A percentile compares a stretch with the other conserved stretches of the same genome.
Conservation (phyloP, 2,888 invertebrate species). For the Chydorus sphaericus region DNA sequence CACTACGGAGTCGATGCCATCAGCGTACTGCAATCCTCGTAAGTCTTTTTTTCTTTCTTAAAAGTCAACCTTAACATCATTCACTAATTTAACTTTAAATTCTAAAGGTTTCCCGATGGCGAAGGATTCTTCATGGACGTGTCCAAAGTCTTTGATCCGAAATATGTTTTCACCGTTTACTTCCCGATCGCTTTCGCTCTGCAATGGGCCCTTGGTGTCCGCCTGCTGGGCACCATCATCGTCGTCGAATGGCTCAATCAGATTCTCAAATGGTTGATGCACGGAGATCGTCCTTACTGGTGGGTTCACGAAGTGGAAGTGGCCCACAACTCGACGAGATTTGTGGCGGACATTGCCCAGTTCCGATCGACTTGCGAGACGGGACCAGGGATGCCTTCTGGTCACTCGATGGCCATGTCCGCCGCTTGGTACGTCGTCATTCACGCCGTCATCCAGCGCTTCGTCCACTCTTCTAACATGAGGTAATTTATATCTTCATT, state of each 20-base stretch:
- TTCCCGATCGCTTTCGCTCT: constrained; percentile 40
- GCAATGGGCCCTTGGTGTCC: constrained; percentile 40
- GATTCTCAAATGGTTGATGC: constrained; percentile 46
- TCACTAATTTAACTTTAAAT: constrained; percentile 18
- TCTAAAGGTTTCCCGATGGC: constrained; percentile 31
- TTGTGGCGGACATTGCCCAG: constrained; percentile 33
- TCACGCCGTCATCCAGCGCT: constrained; percentile 16
- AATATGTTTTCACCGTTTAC: constrained; percentile 37
- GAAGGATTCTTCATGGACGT: constrained; percentile 32
- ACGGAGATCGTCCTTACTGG: constrained; percentile 60
- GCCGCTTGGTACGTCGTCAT: constrained; percentile 31
- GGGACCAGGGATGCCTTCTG: constrained; percentile 54
- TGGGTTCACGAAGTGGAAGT: constrained; percentile 47
- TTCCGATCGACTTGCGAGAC: constrained; percentile 53
- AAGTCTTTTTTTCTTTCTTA: neutral
- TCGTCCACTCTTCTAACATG: constrained; percentile 11
- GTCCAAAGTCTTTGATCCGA: constrained; percentile 40
- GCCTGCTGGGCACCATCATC: constrained; percentile 39
- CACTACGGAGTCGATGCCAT: constrained; percentile 4
- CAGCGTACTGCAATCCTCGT: constrained; percentile 10
- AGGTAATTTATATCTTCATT: constrained; percentile 11
- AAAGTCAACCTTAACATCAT: neutral
- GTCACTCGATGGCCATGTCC: constrained; percentile 45
- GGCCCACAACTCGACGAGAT: constrained; percentile 25
- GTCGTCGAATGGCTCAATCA: constrained; percentile 45